phyloP scores from a whole-genome alignment of 2,113 vertebrate genomes.

The Ploceus nigricollis region DNA sequence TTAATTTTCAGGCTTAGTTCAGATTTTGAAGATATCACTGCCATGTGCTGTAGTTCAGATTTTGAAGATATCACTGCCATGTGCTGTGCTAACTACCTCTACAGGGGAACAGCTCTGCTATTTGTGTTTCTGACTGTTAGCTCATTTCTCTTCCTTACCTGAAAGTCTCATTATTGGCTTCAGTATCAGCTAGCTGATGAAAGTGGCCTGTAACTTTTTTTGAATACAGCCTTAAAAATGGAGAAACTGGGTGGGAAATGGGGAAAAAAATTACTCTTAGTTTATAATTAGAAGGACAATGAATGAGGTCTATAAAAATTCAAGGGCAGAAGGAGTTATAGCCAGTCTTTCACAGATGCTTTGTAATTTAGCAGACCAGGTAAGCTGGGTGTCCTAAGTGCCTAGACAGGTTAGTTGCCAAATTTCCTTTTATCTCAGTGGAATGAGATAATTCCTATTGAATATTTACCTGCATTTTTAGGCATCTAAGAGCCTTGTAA shows the following conservation, averaged over 20 bases:
- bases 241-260: neutral
- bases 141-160: neutral
- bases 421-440: neutral
- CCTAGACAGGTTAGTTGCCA: neutral
- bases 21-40: neutral
- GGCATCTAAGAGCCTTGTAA: neutral
- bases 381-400: neutral
- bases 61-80: rapidly evolving
- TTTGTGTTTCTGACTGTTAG: neutral
- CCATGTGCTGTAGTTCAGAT: rapidly evolving
- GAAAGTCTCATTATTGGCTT: neutral
- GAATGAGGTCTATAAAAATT: neutral
- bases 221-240: neutral
- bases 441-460: neutral
- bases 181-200: neutral
- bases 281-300: neutral
- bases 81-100: rapidly evolving
- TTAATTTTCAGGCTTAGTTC: neutral
- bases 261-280: rapidly evolving
- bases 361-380: neutral
- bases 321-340: neutral
- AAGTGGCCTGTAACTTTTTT: neutral
- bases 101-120: neutral
- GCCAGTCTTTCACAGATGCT: neutral
- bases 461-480: neutral